Conservation (phyloP, 2,113 vertebrate genomes). For the Phycodurus eques region DNA sequence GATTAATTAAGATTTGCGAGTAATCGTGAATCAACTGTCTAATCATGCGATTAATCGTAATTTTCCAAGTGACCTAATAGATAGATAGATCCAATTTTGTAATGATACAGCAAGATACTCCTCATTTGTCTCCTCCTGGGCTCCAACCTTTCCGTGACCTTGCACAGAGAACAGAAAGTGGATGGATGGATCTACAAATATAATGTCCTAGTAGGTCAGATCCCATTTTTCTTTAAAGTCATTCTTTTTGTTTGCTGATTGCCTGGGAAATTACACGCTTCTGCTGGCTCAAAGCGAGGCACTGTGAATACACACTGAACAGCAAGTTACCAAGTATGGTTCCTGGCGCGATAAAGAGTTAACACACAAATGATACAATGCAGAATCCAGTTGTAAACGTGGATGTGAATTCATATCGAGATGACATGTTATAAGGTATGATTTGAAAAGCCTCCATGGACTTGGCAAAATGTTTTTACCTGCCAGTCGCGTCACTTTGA, state of each 20-base stretch:
- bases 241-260: not conserved
- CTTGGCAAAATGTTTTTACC: slow-evolving; percentile 54
- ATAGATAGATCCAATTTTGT: no score
- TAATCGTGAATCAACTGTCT: no score
- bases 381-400: slow-evolving; percentile 33
- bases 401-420: slow-evolving; percentile 27
- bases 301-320: not conserved
- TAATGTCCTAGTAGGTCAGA: not conserved
- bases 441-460: slow-evolving; percentile 26
- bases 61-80: no score
- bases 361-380: slow-evolving; percentile 30
- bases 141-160: no score
- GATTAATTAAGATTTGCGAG: no score
- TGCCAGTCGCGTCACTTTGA: slow-evolving; percentile 64
- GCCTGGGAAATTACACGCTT: not conserved
- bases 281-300: not conserved
- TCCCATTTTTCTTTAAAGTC: not conserved
- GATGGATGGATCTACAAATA: not conserved
- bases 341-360: not conserved
- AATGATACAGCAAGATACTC: no score
- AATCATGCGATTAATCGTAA: no score
- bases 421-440: slow-evolving; percentile 44
- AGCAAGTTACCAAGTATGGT: not conserved
- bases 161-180: not conserved
- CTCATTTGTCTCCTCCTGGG: no score